Evolutionary conservation across 2,888 invertebrate species (phyloP).

Genomic region (Bellardia bayeri): DNA sequence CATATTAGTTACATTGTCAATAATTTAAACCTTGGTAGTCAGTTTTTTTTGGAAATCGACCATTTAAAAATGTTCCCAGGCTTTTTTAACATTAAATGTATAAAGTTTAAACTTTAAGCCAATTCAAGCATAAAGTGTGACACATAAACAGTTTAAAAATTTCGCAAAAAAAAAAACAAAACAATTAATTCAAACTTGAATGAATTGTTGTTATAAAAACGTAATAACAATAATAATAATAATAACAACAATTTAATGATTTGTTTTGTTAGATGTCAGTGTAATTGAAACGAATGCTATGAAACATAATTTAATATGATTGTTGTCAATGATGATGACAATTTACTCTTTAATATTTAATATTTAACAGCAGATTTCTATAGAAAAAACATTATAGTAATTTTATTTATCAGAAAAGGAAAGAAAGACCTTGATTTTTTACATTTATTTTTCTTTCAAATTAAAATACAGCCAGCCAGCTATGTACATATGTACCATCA

Average conservation of each 20-base stretch:
- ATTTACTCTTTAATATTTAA: slow-evolving; percentile 73
- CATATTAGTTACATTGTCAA: no score
- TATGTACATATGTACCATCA: background rate
- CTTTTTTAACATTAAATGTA: slow-evolving; percentile 10
- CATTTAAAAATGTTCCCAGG: slow-evolving; percentile 50
- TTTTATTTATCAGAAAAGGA: slow-evolving; percentile 2
- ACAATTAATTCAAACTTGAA: background rate
- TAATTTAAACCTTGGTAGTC: no score
- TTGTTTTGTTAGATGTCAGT: slow-evolving; percentile 70
- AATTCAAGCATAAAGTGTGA: slow-evolving; percentile 76
- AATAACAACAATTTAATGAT: slow-evolving; percentile 71
- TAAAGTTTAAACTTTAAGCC: slow-evolving; percentile 49
- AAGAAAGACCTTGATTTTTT: slow-evolving; percentile 56
- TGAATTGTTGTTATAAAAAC: background rate
- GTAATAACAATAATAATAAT: slow-evolving; percentile 31
- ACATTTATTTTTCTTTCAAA: background rate
- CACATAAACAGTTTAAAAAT: slow-evolving; percentile 38
- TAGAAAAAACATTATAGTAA: slow-evolving; percentile 8
- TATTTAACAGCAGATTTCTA: slow-evolving; percentile 57
- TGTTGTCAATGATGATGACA: slow-evolving; percentile 36
- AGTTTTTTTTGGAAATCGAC: background rate
- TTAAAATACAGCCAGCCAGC: background rate
- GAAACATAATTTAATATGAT: slow-evolving; percentile 78
- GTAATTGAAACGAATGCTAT: slow-evolving; percentile 82
- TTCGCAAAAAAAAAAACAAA: slow-evolving; percentile 21